These are phyloP conservation scores for Scortum barcoo DNA, from an alignment of 2,113 vertebrate species.

Conservation along the genomic window DNA sequence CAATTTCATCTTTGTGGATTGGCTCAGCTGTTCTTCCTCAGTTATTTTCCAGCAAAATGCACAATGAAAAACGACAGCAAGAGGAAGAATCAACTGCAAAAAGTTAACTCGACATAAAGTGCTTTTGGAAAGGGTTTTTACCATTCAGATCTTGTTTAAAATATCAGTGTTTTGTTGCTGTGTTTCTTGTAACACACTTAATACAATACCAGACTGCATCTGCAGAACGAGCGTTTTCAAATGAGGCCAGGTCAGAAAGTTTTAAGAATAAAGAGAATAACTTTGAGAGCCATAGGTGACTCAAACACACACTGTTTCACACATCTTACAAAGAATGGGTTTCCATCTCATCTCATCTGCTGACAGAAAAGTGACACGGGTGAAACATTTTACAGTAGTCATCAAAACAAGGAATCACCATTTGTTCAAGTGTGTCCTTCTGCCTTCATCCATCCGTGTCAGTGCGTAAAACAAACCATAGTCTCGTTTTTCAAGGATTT, in stretches of 20 bases:
- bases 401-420: not conserved
- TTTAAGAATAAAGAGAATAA: not conserved
- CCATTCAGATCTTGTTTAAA: not conserved
- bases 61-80: not conserved
- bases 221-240: not conserved
- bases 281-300: not conserved
- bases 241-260: not conserved
- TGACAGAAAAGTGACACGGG: not conserved
- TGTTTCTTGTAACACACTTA: not conserved
- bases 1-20: not conserved
- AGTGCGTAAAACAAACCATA: not conserved
- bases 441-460: not conserved
- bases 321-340: no score
- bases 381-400: not conserved
- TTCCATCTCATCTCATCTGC: conserved; percentile 5
- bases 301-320: not conserved
- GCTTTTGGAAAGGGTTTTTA: not conserved
- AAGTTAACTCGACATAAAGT: not conserved
- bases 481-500: not conserved
- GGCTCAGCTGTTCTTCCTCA: not conserved
- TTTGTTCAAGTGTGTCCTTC: not conserved
- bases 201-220: not conserved
- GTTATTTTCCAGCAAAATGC: not conserved
- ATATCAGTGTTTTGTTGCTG: not conserved
- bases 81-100: not conserved